Conservation (phyloP, 2,113 vertebrate genomes). For the Anguilla rostrata region DNA sequence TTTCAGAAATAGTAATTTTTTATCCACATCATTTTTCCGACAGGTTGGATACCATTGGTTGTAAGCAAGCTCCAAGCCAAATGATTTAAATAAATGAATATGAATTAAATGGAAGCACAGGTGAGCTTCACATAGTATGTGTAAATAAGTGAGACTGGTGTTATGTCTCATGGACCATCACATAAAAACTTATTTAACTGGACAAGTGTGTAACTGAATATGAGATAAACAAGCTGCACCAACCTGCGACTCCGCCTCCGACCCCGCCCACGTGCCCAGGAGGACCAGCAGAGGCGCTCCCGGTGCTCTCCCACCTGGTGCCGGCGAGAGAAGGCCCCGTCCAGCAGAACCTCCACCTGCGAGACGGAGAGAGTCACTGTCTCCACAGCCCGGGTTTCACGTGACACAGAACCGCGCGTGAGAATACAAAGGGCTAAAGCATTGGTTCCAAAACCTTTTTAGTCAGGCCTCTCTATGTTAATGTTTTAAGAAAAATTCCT, state of each 20-base stretch:
- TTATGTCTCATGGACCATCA: not conserved
- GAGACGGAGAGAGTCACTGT: not conserved
- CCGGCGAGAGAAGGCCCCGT: slow-evolving; percentile 55
- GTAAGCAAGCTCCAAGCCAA: not conserved
- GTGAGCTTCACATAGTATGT: too few species aligned
- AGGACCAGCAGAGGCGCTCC: slow-evolving; percentile 57
- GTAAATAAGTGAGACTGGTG: not conserved
- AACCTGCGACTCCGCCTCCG: slow-evolving; percentile 51
- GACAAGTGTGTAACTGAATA: not conserved
- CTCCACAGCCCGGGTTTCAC: not conserved
- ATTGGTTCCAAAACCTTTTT: too few species aligned
- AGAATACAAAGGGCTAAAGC: too few species aligned
- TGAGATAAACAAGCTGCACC: not conserved
- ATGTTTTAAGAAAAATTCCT: too few species aligned
- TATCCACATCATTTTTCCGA: too few species aligned
- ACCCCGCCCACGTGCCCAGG: slow-evolving; percentile 47
- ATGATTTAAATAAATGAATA: not conserved
- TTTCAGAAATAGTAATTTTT: too few species aligned
- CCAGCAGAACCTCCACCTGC: slow-evolving; percentile 56
- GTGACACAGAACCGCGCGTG: too few species aligned
- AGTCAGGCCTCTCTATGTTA: too few species aligned
- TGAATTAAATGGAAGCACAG: not conserved
- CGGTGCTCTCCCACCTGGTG: slow-evolving; percentile 55
- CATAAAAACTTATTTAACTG: not conserved
- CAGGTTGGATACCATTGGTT: not conserved